Evolutionary conservation across 1,140 invertebrate genomes (phyloP).

Genomic region (Drosophila parvula): DNA sequence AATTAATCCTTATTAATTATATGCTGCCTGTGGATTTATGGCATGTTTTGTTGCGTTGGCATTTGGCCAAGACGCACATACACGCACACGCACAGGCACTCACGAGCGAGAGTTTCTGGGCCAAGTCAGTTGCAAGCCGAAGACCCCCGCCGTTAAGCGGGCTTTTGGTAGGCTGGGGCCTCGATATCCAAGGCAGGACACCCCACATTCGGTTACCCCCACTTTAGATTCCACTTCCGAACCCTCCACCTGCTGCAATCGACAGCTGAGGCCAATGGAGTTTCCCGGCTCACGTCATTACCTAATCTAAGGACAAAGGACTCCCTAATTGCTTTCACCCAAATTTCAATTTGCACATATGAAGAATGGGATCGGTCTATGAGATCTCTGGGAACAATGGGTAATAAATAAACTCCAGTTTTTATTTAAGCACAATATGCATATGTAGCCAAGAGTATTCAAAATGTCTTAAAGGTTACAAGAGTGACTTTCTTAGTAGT

Average conservation of each 20-base stretch:
- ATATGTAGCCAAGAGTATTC: neutral
- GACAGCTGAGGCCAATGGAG: slow-evolving; percentile 63
- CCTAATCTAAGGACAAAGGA: slow-evolving; percentile 51
- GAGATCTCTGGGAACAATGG: neutral
- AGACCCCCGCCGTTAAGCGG: slow-evolving; percentile 21
- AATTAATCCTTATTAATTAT: slow-evolving; percentile 82
- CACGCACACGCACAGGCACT: slow-evolving; percentile 18
- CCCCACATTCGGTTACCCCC: neutral
- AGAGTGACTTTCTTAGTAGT: neutral
- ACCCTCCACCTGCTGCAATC: slow-evolving; percentile 35
- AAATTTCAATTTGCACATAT: slow-evolving; percentile 29
- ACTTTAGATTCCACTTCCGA: neutral
- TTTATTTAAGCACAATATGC: neutral
- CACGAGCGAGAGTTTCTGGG: slow-evolving; percentile 38
- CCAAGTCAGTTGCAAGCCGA: slow-evolving; percentile 63
- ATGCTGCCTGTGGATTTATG: slow-evolving; percentile 76
- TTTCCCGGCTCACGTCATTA: slow-evolving; percentile 12
- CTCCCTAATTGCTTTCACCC: slow-evolving; percentile 53
- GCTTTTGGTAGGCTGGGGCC: slow-evolving; percentile 47
- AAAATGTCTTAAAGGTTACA: neutral
- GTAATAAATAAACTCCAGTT: neutral
- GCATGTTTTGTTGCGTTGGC: slow-evolving; percentile 77
- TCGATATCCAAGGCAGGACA: neutral
- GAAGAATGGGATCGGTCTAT: slow-evolving; percentile 9
- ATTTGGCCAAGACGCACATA: slow-evolving; percentile 61